A percentile compares a stretch with the other conserved stretches of the same genome.
Evolutionary conservation across 2,113 vertebrate genomes (phyloP).

Genomic region (Laticauda laticaudata): DNA sequence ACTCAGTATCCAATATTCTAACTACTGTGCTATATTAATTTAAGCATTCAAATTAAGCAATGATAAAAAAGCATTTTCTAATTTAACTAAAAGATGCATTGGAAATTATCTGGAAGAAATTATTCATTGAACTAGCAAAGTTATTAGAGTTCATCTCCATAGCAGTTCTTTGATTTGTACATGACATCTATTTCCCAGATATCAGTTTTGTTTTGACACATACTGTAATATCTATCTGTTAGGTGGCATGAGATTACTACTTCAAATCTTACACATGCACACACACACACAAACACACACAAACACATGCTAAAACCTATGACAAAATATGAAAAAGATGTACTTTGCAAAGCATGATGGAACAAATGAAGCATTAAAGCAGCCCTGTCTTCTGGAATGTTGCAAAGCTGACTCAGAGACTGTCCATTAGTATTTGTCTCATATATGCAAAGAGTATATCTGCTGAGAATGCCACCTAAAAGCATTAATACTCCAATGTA

Average conservation of each 20-base stretch:
- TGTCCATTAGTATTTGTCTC: not conserved
- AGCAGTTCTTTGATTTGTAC: slow-evolving; percentile 61
- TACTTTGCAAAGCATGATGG: not conserved
- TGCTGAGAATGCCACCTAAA: not conserved
- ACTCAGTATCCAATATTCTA: not conserved
- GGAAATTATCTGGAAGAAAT: slow-evolving; percentile 48
- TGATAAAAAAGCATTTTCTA: slow-evolving; percentile 6
- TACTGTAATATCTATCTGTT: slow-evolving; percentile 59
- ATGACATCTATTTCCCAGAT: slow-evolving; percentile 44
- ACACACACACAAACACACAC: not conserved
- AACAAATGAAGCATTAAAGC: not conserved
- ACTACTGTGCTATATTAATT: not conserved
- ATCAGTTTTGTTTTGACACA: slow-evolving; percentile 60
- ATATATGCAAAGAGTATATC: not conserved
- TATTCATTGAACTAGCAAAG: slow-evolving; percentile 46
- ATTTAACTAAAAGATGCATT: slow-evolving; percentile 17
- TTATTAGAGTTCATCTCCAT: slow-evolving; percentile 51
- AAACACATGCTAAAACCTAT: not conserved
- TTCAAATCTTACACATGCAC: slow-evolving; percentile 26
- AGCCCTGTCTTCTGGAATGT: not conserved
- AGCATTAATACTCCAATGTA: not conserved
- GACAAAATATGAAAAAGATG: not conserved
- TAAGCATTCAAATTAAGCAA: not conserved
- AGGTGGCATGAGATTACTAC: slow-evolving; percentile 55
- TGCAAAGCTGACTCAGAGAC: not conserved